Percentiles rank a stretch among this genome's conserved stretches.
phyloP scores from a whole-genome alignment of 2,797 vertebrate species.

The Silurus aristotelis region DNA sequence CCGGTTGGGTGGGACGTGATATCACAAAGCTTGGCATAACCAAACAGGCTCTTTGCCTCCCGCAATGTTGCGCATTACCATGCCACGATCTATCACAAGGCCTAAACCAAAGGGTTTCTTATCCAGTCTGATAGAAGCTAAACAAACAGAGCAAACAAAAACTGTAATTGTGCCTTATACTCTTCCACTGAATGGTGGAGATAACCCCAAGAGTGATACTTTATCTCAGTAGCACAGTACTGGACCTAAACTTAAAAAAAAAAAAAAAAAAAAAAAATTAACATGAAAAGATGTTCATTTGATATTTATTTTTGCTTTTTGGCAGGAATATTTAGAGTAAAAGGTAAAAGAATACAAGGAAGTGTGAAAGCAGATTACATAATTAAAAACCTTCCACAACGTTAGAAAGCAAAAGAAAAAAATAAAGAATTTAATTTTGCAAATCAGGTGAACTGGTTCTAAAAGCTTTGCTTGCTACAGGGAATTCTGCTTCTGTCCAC shows the following conservation, averaged over 20 bases:
- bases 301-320: not conserved
- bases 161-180: conserved; percentile 23
- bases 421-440: not conserved
- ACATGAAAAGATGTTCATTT: not conserved
- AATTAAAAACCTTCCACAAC: not conserved
- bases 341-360: not conserved
- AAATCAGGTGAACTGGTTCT: not conserved
- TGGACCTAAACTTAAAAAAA: not conserved
- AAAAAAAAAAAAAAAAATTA: not conserved
- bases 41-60: conserved; percentile 38
- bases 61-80: conserved; percentile 33
- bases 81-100: conserved; percentile 40
- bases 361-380: not conserved
- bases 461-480: not conserved
- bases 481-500: not conserved
- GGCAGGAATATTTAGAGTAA: not conserved
- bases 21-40: conserved; percentile 58
- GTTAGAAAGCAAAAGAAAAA: not conserved
- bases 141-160: conserved; percentile 34
- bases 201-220: not conserved
- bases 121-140: conserved; percentile 12
- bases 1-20: conserved; percentile 59
- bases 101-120: conserved; percentile 31
- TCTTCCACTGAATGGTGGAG: conserved; percentile 10
- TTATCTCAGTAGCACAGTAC: not conserved